Percentiles rank a stretch among this genome's conserved stretches.
Evolutionary conservation across 2,113 vertebrate genomes (phyloP).

Genomic region (Otolemur garnettii): DNA sequence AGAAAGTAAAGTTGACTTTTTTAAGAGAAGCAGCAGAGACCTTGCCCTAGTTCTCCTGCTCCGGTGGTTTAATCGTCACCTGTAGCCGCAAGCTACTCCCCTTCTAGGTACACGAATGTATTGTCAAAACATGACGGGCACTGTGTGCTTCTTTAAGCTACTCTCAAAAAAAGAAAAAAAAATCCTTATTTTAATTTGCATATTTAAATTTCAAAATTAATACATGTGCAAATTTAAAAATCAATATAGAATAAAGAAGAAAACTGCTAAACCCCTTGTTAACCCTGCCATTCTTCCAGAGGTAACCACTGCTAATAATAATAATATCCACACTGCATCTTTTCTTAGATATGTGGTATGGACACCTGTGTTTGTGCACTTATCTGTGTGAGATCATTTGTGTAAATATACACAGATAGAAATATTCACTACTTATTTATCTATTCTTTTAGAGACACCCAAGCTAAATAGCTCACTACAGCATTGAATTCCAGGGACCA

Average conservation of each 20-base stretch:
- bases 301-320: neutral
- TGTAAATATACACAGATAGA: neutral
- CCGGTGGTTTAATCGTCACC: no score
- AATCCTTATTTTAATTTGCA: neutral
- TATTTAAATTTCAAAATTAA: neutral
- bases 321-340: neutral
- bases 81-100: neutral
- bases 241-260: neutral
- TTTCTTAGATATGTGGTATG: neutral
- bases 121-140: neutral
- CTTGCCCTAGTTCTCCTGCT: fast-evolving
- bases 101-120: no score
- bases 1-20: neutral
- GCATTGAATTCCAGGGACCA: no score
- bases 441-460: no score
- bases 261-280: neutral
- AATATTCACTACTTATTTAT: neutral
- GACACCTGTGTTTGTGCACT: neutral
- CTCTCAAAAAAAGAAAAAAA: neutral
- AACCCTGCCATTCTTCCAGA: neutral
- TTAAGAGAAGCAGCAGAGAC: neutral
- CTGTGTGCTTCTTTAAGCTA: neutral
- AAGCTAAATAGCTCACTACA: no score
- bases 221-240: neutral
- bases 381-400: neutral